Evolutionary conservation across 2,797 vertebrate genomes (phyloP).

Genomic region (Xenopus petersii): DNA sequence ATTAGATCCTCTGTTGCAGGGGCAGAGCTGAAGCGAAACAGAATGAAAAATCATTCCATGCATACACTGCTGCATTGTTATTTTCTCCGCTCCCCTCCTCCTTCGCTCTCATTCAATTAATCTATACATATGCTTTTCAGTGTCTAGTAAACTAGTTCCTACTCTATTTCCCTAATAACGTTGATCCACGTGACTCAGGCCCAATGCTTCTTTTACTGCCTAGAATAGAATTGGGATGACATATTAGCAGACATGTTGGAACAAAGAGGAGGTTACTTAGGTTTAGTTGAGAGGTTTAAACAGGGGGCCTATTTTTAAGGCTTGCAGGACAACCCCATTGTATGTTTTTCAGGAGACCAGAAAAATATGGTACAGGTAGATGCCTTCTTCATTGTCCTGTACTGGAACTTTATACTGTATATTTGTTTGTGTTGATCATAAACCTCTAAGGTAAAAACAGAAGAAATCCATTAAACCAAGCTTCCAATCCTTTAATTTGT

Average conservation of each 20-base stretch:
- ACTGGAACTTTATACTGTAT: too few relatives aligned
- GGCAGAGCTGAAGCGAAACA: constrained; percentile 93
- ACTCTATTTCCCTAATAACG: constrained; percentile 77
- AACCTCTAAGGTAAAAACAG: too few relatives aligned
- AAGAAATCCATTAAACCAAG: too few relatives aligned
- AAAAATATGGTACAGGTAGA: too few relatives aligned
- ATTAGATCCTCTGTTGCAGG: constrained; percentile 98
- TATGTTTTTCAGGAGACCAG: too few relatives aligned
- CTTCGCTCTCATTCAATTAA: constrained; percentile 88
- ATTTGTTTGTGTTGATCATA: too few relatives aligned
- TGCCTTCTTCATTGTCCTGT: too few relatives aligned
- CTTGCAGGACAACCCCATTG: too few relatives aligned
- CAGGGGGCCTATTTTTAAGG: too few relatives aligned
- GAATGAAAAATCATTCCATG: constrained; percentile 91
- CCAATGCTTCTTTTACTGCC: constrained; percentile 52
- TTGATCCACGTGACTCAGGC: constrained; percentile 64
- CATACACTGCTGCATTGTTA: constrained; percentile 78
- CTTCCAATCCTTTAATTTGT: too few relatives aligned
- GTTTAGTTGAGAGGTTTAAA: too few relatives aligned
- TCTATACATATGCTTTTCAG: constrained; percentile 89
- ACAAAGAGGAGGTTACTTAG: neutral
- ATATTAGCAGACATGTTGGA: neutral
- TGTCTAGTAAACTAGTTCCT: constrained; percentile 82
- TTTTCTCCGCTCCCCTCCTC: constrained; percentile 72
- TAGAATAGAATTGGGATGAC: neutral